Base-by-base conservation (phyloP, 1,140 invertebrate species). In the Pachypeltis micranthus region DNA sequence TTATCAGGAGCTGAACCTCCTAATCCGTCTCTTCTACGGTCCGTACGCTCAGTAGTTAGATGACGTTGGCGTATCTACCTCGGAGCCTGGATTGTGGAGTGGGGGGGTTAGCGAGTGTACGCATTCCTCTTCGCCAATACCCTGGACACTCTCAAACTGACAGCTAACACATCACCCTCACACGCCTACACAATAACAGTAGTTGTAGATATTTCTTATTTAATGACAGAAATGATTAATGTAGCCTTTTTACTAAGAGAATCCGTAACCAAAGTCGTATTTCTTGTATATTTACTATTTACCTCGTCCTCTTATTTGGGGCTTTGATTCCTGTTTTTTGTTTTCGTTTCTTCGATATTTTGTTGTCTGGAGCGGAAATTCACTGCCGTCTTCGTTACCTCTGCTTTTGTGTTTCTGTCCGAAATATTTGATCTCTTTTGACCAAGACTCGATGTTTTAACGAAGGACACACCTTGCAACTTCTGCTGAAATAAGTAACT, bases 171-270 rank as follows among this genome's bases (percentile, higher is more conserved):
- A n/a, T n/a, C n/a, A n/a, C n/a, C n/a, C n/a, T n/a, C n/a, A n/a
- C n/a, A n/a, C n/a, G n/a, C n/a, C n/a, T n/a, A 14, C 27, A 51
- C 60, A 24, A 39, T 61, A n/a, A 44, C 25, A 62, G 60, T 62
- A 62, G 60, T 47, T 54, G 60, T 62, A 62, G 60, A 54, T 54
- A 31, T 23, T 47, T 62, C 44, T 51, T 62, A 51, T 51, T 62
- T 62, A 62, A 27, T 62, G 47, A 51, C 7, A 51, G 47, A 51
- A 21, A 51, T 51, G 7, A 51, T 51, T 51, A 51, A 10, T 51
- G 47, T 51, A 51, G 47, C 47, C 47, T 51, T 51, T 51, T 51
- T 39, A 51, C 47, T 51, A 51, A 51, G 47, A 51, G 47, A 21
- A 51, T 10, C 23, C 47, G 47, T 51, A 51, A 51, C 47, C 47